These are phyloP conservation scores for Nephrotoma appendiculata DNA, from an alignment of 2,888 invertebrate genomes.

Conservation along the genomic window DNA sequence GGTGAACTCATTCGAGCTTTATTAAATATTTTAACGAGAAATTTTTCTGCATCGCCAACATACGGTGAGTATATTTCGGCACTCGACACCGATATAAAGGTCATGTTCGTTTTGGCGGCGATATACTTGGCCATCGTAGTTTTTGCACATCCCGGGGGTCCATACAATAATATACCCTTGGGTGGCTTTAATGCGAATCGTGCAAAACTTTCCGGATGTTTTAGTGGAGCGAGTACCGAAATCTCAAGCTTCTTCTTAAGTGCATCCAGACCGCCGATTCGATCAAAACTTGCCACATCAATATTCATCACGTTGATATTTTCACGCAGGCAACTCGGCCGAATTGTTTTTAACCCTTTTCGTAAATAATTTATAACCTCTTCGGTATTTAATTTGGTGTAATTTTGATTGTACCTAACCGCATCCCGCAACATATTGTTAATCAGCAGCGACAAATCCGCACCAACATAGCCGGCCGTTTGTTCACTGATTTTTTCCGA, in stretches of 20 bases:
- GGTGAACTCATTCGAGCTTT: slow-evolving; percentile 44
- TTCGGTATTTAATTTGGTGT: not conserved
- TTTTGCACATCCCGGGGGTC: slow-evolving; percentile 53
- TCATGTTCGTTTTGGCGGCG: slow-evolving; percentile 36
- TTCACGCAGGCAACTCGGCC: slow-evolving; percentile 31
- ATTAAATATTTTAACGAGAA: slow-evolving; percentile 40
- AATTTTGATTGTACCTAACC: not conserved
- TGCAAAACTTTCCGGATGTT: slow-evolving; percentile 36
- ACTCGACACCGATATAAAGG: slow-evolving; percentile 41
- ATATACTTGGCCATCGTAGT: slow-evolving; percentile 43
- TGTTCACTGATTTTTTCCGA: slow-evolving; percentile 26
- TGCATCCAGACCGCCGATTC: slow-evolving; percentile 40
- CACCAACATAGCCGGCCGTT: slow-evolving; percentile 42
- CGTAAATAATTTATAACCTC: not conserved
- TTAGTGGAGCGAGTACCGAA: slow-evolving; percentile 41
- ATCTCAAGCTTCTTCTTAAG: slow-evolving; percentile 37
- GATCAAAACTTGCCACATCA: slow-evolving; percentile 30
- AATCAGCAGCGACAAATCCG: slow-evolving; percentile 37
- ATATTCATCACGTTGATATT: slow-evolving; percentile 31
- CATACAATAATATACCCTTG: slow-evolving; percentile 42
- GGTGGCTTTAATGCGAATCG: slow-evolving; percentile 40
- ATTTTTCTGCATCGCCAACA: slow-evolving; percentile 48
- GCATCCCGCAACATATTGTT: slow-evolving; percentile 24
- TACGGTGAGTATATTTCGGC: slow-evolving; percentile 49
- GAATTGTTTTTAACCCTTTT: slow-evolving; percentile 6